Evolutionary conservation across 2,113 vertebrate species (phyloP), one percentile per base, ranked within the genome.

Genomic region (Delphinapterus leucas): DNA sequence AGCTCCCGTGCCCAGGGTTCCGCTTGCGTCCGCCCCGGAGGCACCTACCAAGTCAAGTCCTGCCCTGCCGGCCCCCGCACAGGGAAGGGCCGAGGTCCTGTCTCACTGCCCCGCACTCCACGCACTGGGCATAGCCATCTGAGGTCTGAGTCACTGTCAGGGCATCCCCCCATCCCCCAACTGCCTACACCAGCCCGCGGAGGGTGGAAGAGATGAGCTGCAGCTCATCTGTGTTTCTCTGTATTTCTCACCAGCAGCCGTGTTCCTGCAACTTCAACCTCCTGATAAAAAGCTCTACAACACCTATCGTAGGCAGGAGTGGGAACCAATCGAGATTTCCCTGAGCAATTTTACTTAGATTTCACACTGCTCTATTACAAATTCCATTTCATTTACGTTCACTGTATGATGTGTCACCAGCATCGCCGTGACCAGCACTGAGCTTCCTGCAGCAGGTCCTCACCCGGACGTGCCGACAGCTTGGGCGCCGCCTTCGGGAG

Each of bases 311-410:
- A 53, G 89, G 53, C 49, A 83, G 55, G 77, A 93, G 87, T 63
- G 88, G 89, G 96, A 96, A 90, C 94, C 94, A 85, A 83, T 17
- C 47, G 79, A 49, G 68, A 93, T 68, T 96, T 33, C 47, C 80
- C 6, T 2, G 20, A 88, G 87, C 85, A 95, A 95, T 92, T 91
- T 80, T 38, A 58, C 80, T 85, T 15, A 6, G 55, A 74, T 26
- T 82, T 96, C 92, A 87, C 44, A 55, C 71, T 25, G 77, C 89
- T 97, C 85, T 92, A 36, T 79, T 79, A 70, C 90, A 93, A 91
- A 92, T 63, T 71, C 84, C 89, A 73, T 63, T 88, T 92, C 89
- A 82, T 88, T 90, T 74, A 58, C 49, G 88, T 31, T 53, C 26
- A 41, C 17, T 25, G 38, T 28, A 68, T 44, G 81, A 84, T 11